A percentile compares a stretch with the other conserved stretches of the same genome.
Conservation (phyloP, 2,113 vertebrate species). For the Sylvilagus bachmani region DNA sequence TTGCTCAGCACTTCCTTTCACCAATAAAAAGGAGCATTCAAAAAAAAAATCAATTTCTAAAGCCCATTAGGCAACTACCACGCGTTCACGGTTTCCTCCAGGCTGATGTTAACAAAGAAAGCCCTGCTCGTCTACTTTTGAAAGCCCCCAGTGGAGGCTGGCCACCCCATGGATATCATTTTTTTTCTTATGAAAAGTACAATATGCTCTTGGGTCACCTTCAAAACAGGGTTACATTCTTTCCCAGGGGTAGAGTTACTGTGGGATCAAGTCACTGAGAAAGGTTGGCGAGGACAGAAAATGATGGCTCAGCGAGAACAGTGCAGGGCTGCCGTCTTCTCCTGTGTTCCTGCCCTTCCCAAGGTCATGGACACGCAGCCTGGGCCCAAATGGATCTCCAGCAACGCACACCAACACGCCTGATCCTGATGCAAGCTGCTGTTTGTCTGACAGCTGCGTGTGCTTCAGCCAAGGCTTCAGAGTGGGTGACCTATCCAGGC, state of each 20-base stretch:
- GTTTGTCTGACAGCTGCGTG: conserved; percentile 65
- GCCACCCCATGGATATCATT: conserved; percentile 22
- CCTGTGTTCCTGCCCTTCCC: background rate
- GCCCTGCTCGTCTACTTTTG: conserved; percentile 48
- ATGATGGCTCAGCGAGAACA: conserved; percentile 56
- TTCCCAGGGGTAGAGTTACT: conserved; percentile 66
- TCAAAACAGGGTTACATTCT: conserved; percentile 63
- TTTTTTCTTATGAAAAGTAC: conserved; percentile 69
- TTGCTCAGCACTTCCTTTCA: conserved; percentile 72
- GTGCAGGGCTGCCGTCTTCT: rapidly evolving
- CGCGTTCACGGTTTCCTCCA: conserved; percentile 53
- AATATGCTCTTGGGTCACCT: conserved; percentile 74
- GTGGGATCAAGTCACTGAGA: conserved; percentile 30
- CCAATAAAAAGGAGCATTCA: conserved; percentile 80
- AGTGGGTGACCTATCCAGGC: background rate
- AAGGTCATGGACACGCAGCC: conserved; percentile 60
- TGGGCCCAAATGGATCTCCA: background rate
- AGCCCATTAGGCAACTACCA: conserved; percentile 48
- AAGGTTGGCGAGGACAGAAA: background rate
- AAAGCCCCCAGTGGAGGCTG: conserved; percentile 52
- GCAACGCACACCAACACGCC: background rate
- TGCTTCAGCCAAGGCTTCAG: background rate
- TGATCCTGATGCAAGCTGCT: background rate
- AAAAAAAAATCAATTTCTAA: conserved; percentile 81
- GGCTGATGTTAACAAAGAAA: conserved; percentile 71